phyloP scores from a whole-genome alignment of 2,113 vertebrate species.

The Dendrocopos noguchii region DNA sequence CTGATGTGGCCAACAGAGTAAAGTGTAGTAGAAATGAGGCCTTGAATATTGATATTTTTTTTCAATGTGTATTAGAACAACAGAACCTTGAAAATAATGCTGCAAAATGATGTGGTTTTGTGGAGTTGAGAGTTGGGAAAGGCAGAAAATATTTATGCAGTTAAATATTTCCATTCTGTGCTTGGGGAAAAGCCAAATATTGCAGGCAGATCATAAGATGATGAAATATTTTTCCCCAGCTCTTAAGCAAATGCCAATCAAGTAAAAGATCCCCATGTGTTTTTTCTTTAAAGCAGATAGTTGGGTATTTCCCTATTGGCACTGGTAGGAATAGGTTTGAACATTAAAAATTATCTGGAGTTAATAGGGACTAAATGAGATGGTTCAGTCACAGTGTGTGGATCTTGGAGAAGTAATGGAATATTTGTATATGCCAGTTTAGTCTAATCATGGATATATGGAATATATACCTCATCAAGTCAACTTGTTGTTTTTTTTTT shows the following conservation, averaged over 20 bases:
- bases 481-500: not conserved
- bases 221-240: conserved; percentile 24
- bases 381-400: not conserved
- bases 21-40: not conserved
- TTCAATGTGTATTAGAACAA: not conserved
- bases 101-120: not conserved
- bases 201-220: not conserved
- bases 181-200: conserved; percentile 5
- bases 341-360: not conserved
- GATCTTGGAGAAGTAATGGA: not conserved
- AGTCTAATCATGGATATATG: not conserved
- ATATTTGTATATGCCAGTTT: not conserved
- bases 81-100: not conserved
- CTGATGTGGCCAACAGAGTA: not conserved
- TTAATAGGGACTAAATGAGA: not conserved
- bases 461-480: not conserved
- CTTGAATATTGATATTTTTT: not conserved
- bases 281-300: not conserved
- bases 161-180: conserved; percentile 1
- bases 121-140: not conserved
- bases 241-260: conserved; percentile 22
- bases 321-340: not conserved
- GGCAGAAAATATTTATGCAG: not conserved
- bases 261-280: not conserved
- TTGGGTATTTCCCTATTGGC: not conserved